Conservation (phyloP, 1,140 invertebrate species). For the Trissolcus basalis region DNA sequence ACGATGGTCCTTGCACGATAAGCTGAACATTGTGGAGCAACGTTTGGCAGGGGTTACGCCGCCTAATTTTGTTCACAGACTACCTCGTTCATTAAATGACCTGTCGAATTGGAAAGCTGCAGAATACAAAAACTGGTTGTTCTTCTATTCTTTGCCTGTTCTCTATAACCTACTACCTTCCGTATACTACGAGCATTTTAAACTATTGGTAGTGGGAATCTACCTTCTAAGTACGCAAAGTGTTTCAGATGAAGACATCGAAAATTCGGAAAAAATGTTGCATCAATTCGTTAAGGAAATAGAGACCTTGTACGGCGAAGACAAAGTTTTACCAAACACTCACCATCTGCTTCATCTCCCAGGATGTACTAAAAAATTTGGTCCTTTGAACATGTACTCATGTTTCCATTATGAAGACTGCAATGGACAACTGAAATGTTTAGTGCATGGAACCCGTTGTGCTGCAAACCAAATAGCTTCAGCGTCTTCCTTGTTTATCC, state of each 20-base stretch:
- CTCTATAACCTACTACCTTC: slow-evolving; percentile 37
- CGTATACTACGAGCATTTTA: slow-evolving; percentile 51
- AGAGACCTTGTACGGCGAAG: background rate
- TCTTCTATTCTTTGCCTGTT: slow-evolving; percentile 46
- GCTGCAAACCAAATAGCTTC: background rate
- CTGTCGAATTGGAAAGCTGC: slow-evolving; percentile 55
- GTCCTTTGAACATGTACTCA: background rate
- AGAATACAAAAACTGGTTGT: slow-evolving; percentile 48
- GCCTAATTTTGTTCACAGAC: slow-evolving; percentile 6
- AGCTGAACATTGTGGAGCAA: background rate
- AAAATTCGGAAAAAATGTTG: background rate
- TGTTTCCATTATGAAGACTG: background rate
- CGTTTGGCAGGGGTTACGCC: slow-evolving; percentile 1
- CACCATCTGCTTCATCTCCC: background rate
- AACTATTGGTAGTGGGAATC: slow-evolving; percentile 31
- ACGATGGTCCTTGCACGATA: background rate
- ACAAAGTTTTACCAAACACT: background rate
- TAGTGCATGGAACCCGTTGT: background rate
- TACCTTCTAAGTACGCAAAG: slow-evolving; percentile 31
- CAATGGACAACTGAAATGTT: background rate
- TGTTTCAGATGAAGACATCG: slow-evolving; percentile 10
- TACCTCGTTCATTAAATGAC: slow-evolving; percentile 6
- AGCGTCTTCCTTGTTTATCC: background rate
- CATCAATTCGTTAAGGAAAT: background rate
- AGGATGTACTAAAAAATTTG: background rate